These are phyloP conservation scores for Thamnophis sirtalis DNA, from an alignment of 2,113 vertebrate species.

Conservation along the genomic window DNA sequence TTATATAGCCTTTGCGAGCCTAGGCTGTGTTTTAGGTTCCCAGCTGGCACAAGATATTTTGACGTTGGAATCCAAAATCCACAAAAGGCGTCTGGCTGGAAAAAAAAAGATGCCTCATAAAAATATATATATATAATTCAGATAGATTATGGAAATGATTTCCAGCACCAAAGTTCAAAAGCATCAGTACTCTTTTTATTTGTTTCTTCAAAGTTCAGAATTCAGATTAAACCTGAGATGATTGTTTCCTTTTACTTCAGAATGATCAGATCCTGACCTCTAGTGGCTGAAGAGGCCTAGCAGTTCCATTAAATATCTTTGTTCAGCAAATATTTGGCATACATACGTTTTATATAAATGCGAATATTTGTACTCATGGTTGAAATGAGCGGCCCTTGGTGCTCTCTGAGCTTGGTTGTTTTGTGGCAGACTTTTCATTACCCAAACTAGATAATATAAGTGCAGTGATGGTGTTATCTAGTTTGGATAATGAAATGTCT, in stretches of 20 bases:
- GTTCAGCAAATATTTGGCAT: background rate
- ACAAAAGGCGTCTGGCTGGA: too few relatives aligned
- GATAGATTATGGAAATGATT: background rate
- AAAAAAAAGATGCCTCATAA: too few relatives aligned
- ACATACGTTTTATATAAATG: background rate
- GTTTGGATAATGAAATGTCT: background rate
- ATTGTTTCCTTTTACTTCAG: background rate
- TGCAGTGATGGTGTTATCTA: background rate
- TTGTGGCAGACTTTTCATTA: background rate
- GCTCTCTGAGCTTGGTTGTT: background rate
- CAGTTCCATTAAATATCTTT: background rate
- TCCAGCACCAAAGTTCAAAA: background rate
- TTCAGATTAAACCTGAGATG: background rate
- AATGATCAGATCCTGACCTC: constrained; percentile 1
- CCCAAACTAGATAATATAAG: background rate
- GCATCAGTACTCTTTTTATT: background rate
- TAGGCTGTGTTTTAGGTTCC: background rate
- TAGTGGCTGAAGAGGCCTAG: background rate
- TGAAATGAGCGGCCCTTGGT: background rate
- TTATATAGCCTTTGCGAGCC: background rate
- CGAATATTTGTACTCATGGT: background rate
- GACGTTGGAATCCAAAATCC: too few relatives aligned
- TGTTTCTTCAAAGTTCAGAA: background rate
- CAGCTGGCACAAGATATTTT: background rate
- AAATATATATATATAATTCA: too few relatives aligned